Evolutionary conservation across 2,797 vertebrate genomes (phyloP).

Genomic region (Hyperoplus immaculatus): DNA sequence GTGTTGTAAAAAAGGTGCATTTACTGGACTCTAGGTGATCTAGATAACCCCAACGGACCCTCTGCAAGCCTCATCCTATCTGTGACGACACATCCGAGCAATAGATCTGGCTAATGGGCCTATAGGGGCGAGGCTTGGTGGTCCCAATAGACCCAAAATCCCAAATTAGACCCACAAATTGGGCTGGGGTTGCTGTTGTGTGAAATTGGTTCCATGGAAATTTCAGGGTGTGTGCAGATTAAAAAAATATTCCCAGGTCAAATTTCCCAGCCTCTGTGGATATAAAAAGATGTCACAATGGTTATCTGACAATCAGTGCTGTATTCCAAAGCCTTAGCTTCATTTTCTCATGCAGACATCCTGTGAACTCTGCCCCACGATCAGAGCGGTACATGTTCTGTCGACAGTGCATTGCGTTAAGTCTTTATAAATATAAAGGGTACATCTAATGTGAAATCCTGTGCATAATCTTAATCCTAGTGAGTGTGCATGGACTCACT

Average conservation of each 20-base stretch:
- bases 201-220: slow-evolving; percentile 50
- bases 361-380: slow-evolving; percentile 24
- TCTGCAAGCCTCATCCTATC: slow-evolving; percentile 42
- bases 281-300: slow-evolving; percentile 12
- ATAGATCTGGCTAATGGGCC: slow-evolving; percentile 47
- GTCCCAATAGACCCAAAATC: slow-evolving; percentile 47
- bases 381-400: slow-evolving; percentile 6
- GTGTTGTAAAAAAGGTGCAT: slow-evolving; percentile 18
- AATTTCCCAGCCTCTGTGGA: slow-evolving; percentile 21
- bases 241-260: background rate
- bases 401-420: slow-evolving; percentile 48
- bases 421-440: slow-evolving; percentile 63
- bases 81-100: slow-evolving; percentile 39
- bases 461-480: slow-evolving; percentile 65
- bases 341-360: slow-evolving; percentile 14
- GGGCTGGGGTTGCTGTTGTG: slow-evolving; percentile 35
- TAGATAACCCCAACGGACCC: slow-evolving; percentile 40
- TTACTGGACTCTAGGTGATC: slow-evolving; percentile 12
- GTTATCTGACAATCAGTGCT: slow-evolving; percentile 19
- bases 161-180: slow-evolving; percentile 69
- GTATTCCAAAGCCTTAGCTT: slow-evolving; percentile 25
- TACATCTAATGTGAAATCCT: slow-evolving; percentile 69
- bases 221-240: background rate
- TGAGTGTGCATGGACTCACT: slow-evolving; percentile 70
- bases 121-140: slow-evolving; percentile 8